A percentile compares a stretch with the other conserved stretches of the same genome.
phyloP scores from a whole-genome alignment of 2,113 vertebrate species.

The Anthoscopus minutus region DNA sequence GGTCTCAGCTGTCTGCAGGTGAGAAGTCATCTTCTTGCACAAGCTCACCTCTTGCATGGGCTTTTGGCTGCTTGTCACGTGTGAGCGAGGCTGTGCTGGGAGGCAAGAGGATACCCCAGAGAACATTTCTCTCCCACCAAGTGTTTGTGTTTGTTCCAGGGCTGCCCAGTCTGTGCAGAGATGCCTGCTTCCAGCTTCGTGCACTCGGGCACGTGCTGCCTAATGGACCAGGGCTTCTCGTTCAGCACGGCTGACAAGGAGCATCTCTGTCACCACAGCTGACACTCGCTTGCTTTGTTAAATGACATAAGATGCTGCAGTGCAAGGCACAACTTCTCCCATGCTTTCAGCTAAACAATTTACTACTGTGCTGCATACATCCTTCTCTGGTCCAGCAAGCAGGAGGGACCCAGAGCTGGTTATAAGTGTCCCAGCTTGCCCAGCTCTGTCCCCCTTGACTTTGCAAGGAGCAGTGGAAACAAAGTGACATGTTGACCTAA shows the following conservation, averaged over 20 bases:
- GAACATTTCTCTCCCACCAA: neutral
- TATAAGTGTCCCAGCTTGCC: neutral
- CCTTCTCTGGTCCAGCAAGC: neutral
- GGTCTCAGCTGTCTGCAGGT: neutral
- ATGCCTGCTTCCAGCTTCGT: neutral
- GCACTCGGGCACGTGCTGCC: neutral
- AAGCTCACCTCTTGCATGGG: neutral
- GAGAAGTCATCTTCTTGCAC: neutral
- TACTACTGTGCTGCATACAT: neutral
- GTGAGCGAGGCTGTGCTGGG: neutral
- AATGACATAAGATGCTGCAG: constrained; percentile 44
- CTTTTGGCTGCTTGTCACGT: neutral
- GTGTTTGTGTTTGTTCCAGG: neutral
- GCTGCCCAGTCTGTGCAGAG: neutral
- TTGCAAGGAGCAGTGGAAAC: neutral
- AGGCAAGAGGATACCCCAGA: neutral
- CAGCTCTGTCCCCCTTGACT: neutral
- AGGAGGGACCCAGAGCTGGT: neutral
- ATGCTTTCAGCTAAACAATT: constrained; percentile 11
- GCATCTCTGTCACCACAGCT: constrained; percentile 46
- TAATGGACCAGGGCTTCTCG: constrained; percentile 25
- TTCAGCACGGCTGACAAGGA: constrained; percentile 33
- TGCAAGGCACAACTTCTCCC: constrained; percentile 35
- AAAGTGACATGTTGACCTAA: rapidly evolving
- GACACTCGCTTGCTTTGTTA: constrained; percentile 54